Conservation (phyloP, 23 tunicate genomes). For the Halocynthia aurantium region DNA sequence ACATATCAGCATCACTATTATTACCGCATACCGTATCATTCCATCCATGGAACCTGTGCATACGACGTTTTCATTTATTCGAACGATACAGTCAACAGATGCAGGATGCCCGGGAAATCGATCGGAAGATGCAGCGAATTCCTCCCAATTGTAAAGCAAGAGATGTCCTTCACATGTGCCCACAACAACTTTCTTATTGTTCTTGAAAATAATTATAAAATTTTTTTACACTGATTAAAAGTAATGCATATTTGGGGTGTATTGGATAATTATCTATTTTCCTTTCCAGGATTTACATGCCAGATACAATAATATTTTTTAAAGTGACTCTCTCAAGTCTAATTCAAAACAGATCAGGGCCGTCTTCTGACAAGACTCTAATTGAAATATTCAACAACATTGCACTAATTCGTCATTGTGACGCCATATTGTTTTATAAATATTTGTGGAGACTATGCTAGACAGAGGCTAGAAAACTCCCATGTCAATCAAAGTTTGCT, state of each 20-base stretch:
- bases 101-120: slow-evolving; percentile 72
- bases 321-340: too few species aligned
- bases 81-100: slow-evolving; percentile 52
- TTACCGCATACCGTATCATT: slow-evolving; percentile 36
- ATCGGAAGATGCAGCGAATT: slow-evolving; percentile 84
- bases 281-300: too few species aligned
- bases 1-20: neutral
- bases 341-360: too few species aligned
- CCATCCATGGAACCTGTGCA: slow-evolving; percentile 84
- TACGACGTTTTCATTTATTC: slow-evolving; percentile 50
- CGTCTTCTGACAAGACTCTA: too few species aligned
- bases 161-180: slow-evolving; percentile 56
- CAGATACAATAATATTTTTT: too few species aligned
- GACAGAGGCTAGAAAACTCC: too few species aligned
- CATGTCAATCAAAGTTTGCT: too few species aligned
- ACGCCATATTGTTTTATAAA: too few species aligned
- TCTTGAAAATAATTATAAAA: slow-evolving; percentile 6
- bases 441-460: too few species aligned
- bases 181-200: slow-evolving; percentile 69
- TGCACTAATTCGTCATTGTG: too few species aligned
- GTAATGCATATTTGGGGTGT: neutral
- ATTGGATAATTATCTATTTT: neutral
- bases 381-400: too few species aligned
- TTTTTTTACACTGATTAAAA: neutral
- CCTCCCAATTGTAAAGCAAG: slow-evolving; percentile 80